Conservation (phyloP, 2,797 vertebrate species). For the Protosalanx chinensis region DNA sequence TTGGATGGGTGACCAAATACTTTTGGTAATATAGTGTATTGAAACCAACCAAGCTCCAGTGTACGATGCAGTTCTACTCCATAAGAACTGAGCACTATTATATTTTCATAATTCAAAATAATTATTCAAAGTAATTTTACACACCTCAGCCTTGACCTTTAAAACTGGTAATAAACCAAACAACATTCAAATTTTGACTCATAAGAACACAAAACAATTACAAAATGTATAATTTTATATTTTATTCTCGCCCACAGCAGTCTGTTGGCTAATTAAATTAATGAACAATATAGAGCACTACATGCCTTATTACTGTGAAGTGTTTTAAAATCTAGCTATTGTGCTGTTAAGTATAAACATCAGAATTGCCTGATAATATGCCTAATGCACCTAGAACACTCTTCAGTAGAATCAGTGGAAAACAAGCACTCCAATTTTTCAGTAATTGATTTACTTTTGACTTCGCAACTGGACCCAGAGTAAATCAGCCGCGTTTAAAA, state of each 20-base stretch:
- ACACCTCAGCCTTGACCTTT: background rate
- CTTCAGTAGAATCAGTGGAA: conserved; percentile 39
- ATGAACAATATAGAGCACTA: conserved; percentile 45
- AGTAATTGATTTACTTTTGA: conserved; percentile 69
- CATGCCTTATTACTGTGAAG: conserved; percentile 50
- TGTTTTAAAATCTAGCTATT: conserved; percentile 48
- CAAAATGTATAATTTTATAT: conserved; percentile 30
- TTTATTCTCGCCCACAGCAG: conserved; percentile 37
- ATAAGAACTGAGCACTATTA: background rate
- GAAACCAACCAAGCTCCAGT: background rate
- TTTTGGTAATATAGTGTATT: too few species aligned
- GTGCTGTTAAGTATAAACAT: conserved; percentile 43
- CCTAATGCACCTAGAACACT: conserved; percentile 50
- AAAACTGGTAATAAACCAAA: background rate
- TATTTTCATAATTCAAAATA: background rate
- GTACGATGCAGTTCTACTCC: background rate
- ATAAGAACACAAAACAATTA: conserved; percentile 13
- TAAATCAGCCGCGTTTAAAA: conserved; percentile 46
- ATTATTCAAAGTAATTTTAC: background rate
- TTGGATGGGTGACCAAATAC: too few species aligned
- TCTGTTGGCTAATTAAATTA: conserved; percentile 57
- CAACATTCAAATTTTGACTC: conserved; percentile 9
- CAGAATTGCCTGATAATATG: conserved; percentile 54
- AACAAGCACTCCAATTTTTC: conserved; percentile 44
- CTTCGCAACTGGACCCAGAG: conserved; percentile 31